These are phyloP conservation scores for Tanypteryx hageni DNA, from an alignment of 2,888 invertebrate genomes.

Conservation along the genomic window DNA sequence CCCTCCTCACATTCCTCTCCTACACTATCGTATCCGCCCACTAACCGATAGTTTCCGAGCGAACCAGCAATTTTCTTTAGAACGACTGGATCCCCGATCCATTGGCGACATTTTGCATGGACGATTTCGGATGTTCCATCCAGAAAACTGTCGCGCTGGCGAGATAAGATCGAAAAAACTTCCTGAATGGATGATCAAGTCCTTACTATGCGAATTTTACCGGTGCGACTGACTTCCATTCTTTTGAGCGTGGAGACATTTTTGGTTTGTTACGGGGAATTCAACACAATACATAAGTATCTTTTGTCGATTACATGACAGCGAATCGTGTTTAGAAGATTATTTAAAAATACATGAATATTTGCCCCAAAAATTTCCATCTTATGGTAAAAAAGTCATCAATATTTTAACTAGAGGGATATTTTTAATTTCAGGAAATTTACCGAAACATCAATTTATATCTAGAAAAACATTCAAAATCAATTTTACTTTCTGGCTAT, in stretches of 20 bases:
- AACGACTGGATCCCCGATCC: neutral
- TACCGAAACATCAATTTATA: too few species aligned
- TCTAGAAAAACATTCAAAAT: too few species aligned
- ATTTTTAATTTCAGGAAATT: too few species aligned
- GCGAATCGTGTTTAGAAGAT: too few species aligned
- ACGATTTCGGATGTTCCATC: neutral
- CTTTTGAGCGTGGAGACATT: neutral
- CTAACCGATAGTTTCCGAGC: constrained; percentile 32
- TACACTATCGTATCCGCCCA: neutral
- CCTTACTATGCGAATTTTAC: neutral
- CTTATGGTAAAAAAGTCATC: too few species aligned
- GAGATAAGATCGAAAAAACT: constrained; percentile 15
- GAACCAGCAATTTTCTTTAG: constrained; percentile 29
- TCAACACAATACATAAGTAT: neutral
- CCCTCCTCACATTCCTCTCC: too few species aligned
- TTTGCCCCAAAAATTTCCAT: too few species aligned
- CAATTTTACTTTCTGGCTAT: too few species aligned
- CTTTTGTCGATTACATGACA: too few species aligned
- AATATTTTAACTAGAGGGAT: too few species aligned
- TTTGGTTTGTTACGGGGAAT: neutral
- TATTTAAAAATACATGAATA: too few species aligned
- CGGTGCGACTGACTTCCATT: neutral
- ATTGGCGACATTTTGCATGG: constrained; percentile 21
- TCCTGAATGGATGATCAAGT: neutral
- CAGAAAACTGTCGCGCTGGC: constrained; percentile 8